These are phyloP conservation scores for Boulengeromyrus knoepffleri DNA, from an alignment of 2,113 vertebrate genomes.

Conservation along the genomic window DNA sequence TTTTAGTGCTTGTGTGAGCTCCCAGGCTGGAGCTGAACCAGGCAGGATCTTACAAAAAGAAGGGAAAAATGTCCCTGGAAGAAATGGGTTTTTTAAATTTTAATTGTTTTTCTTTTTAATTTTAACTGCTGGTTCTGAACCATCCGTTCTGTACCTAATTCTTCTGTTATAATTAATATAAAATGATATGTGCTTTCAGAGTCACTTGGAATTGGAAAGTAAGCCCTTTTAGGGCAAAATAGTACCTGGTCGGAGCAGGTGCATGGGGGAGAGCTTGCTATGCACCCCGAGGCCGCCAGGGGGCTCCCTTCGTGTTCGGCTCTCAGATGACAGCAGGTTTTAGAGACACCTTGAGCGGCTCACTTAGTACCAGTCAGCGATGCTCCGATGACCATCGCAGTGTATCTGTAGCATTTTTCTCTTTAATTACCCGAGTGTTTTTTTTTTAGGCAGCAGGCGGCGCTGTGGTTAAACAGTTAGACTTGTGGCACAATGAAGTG, in stretches of 20 bases:
- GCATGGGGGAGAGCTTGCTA: neutral
- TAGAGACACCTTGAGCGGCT: neutral
- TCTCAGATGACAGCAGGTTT: neutral
- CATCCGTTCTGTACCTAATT: constrained; percentile 22
- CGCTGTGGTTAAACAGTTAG: neutral
- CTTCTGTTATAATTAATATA: constrained; percentile 26
- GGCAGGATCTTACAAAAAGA: neutral
- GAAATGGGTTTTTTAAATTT: neutral
- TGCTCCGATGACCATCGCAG: neutral
- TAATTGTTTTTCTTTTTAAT: constrained; percentile 28
- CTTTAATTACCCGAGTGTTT: neutral
- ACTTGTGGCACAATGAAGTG: neutral
- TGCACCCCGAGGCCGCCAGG: neutral
- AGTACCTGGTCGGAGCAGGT: neutral
- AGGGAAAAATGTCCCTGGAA: neutral
- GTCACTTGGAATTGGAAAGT: constrained; percentile 40
- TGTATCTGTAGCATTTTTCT: neutral
- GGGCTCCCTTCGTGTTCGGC: neutral
- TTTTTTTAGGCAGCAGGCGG: neutral
- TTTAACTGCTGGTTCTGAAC: constrained; percentile 11
- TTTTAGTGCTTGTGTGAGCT: neutral
- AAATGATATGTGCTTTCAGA: constrained; percentile 39
- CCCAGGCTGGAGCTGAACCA: neutral
- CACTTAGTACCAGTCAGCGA: neutral
- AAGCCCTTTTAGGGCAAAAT: constrained; percentile 36